Evolutionary conservation across 2,797 vertebrate genomes (phyloP).

Genomic region (Tokudaia muenninki): DNA sequence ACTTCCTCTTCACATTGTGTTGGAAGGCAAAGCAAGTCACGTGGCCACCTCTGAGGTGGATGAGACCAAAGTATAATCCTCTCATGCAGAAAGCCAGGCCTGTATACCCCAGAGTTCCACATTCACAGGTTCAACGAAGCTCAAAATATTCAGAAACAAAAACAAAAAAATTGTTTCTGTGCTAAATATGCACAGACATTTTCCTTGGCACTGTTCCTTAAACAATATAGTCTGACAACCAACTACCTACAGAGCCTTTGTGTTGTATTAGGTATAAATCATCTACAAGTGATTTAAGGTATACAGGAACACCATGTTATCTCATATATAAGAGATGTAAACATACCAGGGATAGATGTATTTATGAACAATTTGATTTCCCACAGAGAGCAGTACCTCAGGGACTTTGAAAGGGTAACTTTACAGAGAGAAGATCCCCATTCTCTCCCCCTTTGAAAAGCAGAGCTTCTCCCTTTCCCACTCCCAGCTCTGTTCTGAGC

Average conservation of each 20-base stretch:
- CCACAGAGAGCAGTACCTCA: not conserved
- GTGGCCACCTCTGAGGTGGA: not conserved
- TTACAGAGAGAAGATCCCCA: not conserved
- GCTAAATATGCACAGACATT: not conserved
- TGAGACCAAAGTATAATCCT: not conserved
- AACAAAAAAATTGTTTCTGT: not conserved
- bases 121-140: not conserved
- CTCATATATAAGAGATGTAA: not conserved
- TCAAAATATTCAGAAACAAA: not conserved
- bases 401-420: slow-evolving; percentile 31
- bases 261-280: not conserved
- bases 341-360: not conserved
- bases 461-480: not conserved
- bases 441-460: slow-evolving; percentile 15
- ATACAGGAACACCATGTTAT: not conserved
- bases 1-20: not conserved
- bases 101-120: not conserved
- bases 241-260: not conserved
- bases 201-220: not conserved
- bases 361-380: slow-evolving; percentile 26
- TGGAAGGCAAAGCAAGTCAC: not conserved
- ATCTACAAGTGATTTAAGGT: not conserved
- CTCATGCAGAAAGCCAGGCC: not conserved
- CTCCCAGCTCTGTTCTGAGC: not conserved
- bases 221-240: not conserved